Base-by-base conservation (phyloP, 2,888 invertebrate genomes). In the Drosophila nigritarsus region DNA sequence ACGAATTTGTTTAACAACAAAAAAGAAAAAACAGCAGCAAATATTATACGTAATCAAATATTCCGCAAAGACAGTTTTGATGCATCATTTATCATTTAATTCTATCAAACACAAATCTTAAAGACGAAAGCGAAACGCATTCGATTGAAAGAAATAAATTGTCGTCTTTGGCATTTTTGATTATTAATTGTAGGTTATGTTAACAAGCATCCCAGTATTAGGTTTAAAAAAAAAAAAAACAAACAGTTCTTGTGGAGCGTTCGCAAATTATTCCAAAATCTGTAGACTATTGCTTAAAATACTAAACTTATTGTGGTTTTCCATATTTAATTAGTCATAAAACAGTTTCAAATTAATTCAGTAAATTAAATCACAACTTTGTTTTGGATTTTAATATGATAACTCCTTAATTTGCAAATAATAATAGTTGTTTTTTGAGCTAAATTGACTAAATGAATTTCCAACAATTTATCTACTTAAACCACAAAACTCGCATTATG, bases 71-170 rank as follows among this genome's bases (percentile, higher is more conserved):
- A 67, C 56, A 75, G 65, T 69, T 77, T 80, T 40, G 69, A 53
- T 40, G 58, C 68, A 73, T 79, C 89, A 85, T 85, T 87, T 87
- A 89, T 85, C 87, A 89, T 79, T 73, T 65, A 69, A 81, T 72
- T 55, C 38, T 65, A 72, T 66, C 63, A 63, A 15, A 45, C 55
- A 38, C 34, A 24, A 32, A 50, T 51, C 65, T 72, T 62, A 56
- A 59, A 53, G 58, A 50, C n/a, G 65, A 63, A 69, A 20, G 61
- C 65, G 50, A 54, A 67, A 75, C 74, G 75, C 84, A 87, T 60
- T 87, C 75, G 55, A 38, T 71, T 79, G 85, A 67, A 64, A 81
- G 75, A 86, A 82, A 87, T 83, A 85, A 87, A 89, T 85, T 89
- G 79, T 60, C 42, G 51, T 60, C 7, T 51, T 58, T n/a, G 38